These are phyloP conservation scores for Gastracanthus pulcherrimus DNA, from an alignment of 2,888 invertebrate species.

Conservation along the genomic window DNA sequence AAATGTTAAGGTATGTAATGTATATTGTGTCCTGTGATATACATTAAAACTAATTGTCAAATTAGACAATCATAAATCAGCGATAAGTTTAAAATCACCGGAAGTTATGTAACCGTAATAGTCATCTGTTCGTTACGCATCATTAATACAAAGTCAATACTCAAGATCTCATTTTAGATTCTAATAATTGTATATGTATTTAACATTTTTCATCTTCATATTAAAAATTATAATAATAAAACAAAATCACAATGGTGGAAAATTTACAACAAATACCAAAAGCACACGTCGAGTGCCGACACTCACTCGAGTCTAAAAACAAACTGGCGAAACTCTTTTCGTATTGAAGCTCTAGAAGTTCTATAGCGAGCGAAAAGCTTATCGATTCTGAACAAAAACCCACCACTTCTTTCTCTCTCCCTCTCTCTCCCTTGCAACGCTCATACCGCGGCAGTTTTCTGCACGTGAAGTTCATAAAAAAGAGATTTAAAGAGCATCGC, in stretches of 20 bases:
- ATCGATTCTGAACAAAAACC: conserved; percentile 35
- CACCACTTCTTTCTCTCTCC: not conserved
- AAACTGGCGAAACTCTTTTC: not conserved
- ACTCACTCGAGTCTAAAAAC: not conserved
- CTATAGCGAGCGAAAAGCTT: not conserved
- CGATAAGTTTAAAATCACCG: not conserved
- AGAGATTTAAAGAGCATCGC: conserved; percentile 48
- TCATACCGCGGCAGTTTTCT: not conserved
- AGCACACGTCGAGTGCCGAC: too few species aligned
- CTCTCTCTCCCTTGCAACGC: not conserved
- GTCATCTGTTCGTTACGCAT: conserved; percentile 7
- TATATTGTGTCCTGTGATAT: too few species aligned
- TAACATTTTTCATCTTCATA: too few species aligned
- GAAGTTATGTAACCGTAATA: conserved; percentile 14
- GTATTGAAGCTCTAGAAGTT: conserved; percentile 1
- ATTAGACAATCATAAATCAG: not conserved
- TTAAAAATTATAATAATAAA: not conserved
- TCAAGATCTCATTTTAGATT: not conserved
- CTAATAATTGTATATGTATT: not conserved
- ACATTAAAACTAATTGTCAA: conserved; percentile 13
- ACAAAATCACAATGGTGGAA: not conserved
- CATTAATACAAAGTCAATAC: conserved; percentile 5
- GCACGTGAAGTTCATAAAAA: conserved; percentile 54
- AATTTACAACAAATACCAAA: not conserved
- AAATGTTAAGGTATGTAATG: not conserved